phyloP scores from a whole-genome alignment of 2,888 invertebrate genomes.

The Cristatella mucedo region DNA sequence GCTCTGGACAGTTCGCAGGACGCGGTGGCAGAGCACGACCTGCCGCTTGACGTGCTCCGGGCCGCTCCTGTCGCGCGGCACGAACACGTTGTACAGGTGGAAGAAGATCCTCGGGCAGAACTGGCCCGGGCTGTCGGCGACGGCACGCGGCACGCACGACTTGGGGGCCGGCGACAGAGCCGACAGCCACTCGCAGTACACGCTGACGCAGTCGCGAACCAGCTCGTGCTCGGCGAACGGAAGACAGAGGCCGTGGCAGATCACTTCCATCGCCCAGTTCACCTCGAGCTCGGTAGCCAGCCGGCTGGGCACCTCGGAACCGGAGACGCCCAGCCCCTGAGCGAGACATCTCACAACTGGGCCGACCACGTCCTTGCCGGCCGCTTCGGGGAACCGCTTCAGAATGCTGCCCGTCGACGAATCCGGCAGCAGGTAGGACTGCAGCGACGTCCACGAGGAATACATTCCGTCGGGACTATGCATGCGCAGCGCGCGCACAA shows the following conservation, averaged over 20 bases:
- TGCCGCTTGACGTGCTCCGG: slow-evolving; percentile 67
- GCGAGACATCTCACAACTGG: slow-evolving; percentile 64
- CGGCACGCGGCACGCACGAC: slow-evolving; percentile 71
- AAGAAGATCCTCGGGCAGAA: slow-evolving; percentile 76
- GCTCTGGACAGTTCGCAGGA: slow-evolving; percentile 37
- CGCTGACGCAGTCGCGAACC: slow-evolving; percentile 82
- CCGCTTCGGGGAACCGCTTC: slow-evolving; percentile 54
- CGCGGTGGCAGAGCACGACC: slow-evolving; percentile 49
- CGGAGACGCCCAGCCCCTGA: slow-evolving; percentile 50
- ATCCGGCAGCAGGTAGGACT: slow-evolving; percentile 35
- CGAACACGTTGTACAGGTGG: slow-evolving; percentile 83
- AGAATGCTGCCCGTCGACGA: slow-evolving; percentile 46
- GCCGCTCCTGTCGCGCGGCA: slow-evolving; percentile 71
- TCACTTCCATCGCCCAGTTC: slow-evolving; percentile 59
- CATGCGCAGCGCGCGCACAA: no score
- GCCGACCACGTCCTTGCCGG: slow-evolving; percentile 64
- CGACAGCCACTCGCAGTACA: slow-evolving; percentile 90
- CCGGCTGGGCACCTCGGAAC: slow-evolving; percentile 62
- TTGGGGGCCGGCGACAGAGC: slow-evolving; percentile 59
- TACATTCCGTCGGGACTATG: slow-evolving; percentile 30
- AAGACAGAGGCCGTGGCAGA: slow-evolving; percentile 76
- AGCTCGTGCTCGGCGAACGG: slow-evolving; percentile 80
- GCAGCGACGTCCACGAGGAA: slow-evolving; percentile 39
- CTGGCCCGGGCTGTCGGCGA: slow-evolving; percentile 70
- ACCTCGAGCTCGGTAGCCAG: slow-evolving; percentile 61